Percentiles rank a stretch among this genome's conserved stretches.
These are phyloP conservation scores for Leucophenga varia DNA, from an alignment of 1,140 invertebrate genomes.

Conservation along the genomic window DNA sequence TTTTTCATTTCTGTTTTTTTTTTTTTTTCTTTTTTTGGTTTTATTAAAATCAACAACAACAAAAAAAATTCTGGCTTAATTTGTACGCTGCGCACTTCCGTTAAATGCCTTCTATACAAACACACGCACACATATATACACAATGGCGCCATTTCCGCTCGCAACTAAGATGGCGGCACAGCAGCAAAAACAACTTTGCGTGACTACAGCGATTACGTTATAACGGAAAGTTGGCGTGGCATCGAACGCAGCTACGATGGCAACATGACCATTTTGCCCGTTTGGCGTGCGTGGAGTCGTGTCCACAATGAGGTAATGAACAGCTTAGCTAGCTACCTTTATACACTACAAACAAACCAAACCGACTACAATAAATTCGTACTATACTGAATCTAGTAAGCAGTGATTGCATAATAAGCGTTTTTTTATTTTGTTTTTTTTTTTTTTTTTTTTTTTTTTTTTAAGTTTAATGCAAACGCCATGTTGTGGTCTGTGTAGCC, in stretches of 20 bases:
- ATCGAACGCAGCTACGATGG: constrained; percentile 54
- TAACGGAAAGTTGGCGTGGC: constrained; percentile 55
- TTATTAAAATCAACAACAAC: constrained; percentile 10
- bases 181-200: constrained; percentile 39
- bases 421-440: constrained; percentile 20
- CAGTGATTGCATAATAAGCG: constrained; percentile 51
- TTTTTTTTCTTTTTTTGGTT: constrained; percentile 28
- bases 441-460: constrained; percentile 14
- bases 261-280: constrained; percentile 54
- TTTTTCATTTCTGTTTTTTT: constrained; percentile 14
- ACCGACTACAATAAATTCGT: background rate
- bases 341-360: constrained; percentile 4
- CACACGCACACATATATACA: constrained; percentile 12
- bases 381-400: constrained; percentile 27
- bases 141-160: no score
- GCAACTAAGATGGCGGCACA: constrained; percentile 40
- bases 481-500: no score
- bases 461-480: no score
- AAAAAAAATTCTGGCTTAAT: no score
- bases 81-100: constrained; percentile 9
- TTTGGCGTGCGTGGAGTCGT: constrained; percentile 54
- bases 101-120: constrained; percentile 19
- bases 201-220: constrained; percentile 56
- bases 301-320: constrained; percentile 56
- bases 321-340: constrained; percentile 7